Evolutionary conservation across 2,888 invertebrate genomes (phyloP).

Genomic region (Phoenoteleia sp.): DNA sequence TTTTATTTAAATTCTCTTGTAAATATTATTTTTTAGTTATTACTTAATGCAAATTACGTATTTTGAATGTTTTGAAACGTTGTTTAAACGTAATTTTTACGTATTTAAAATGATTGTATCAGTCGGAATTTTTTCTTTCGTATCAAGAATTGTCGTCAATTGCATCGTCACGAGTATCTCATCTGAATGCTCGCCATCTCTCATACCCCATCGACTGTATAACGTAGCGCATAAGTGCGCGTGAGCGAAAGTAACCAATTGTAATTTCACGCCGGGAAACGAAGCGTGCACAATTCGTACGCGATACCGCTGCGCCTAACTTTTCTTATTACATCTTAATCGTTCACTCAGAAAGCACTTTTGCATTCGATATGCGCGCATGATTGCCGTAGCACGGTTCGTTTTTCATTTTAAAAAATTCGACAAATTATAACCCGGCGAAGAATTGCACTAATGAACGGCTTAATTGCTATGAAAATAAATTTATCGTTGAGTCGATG

Average conservation of each 20-base stretch:
- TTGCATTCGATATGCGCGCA: not conserved
- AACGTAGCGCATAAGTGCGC: slow-evolving; percentile 3
- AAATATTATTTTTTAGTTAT: too few species aligned
- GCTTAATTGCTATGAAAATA: slow-evolving; percentile 38
- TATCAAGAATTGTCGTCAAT: not conserved
- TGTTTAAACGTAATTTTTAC: too few species aligned
- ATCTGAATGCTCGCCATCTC: slow-evolving; percentile 7
- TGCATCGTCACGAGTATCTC: slow-evolving; percentile 8
- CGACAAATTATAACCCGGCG: not conserved
- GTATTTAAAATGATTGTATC: too few species aligned
- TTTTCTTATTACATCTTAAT: slow-evolving; percentile 48
- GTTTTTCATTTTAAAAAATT: too few species aligned
- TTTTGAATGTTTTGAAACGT: too few species aligned
- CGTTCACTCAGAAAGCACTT: slow-evolving; percentile 37
- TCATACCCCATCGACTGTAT: not conserved
- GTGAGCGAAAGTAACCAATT: slow-evolving; percentile 63
- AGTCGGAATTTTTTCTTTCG: too few species aligned
- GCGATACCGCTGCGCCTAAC: slow-evolving; percentile 28
- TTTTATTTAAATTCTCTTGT: too few species aligned
- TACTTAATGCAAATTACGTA: too few species aligned
- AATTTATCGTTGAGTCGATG: slow-evolving; percentile 20
- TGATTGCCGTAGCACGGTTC: too few species aligned
- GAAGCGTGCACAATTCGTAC: slow-evolving; percentile 50
- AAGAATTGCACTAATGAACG: slow-evolving; percentile 2
- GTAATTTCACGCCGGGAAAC: slow-evolving; percentile 61